Base-by-base conservation (phyloP, 2,888 invertebrate genomes). In the Athalia rosae region DNA sequence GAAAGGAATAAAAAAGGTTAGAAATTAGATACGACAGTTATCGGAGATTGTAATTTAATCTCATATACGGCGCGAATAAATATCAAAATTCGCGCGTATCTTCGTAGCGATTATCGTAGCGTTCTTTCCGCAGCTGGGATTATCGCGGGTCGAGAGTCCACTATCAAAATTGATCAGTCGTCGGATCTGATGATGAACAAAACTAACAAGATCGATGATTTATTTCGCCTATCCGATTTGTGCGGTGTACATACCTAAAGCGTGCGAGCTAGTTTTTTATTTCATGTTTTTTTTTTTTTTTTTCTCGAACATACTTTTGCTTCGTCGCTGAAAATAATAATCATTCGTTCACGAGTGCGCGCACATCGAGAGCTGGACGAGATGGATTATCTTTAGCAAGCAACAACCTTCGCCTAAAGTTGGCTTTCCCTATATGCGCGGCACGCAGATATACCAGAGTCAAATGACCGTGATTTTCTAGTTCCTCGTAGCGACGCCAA, bases 401-500 rank as follows among this genome's bases (percentile, higher is more conserved):
- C 71, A 58, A 13, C 71, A 56, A 71, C 71, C 71, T 71, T 71
- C 71, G 71, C 71, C 71, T 45, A 58, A 71, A 71, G 71, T 71
- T 71, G 71, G 71, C 71, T 71, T 71, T 71, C 56, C 56, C 45
- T 58, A 43, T 58, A 71, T 71, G 45, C 45, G 7, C 71, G 45
- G 5, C 67, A 28, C 41, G 48, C 47, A 6, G 56, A 13, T 71
- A 11, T 53, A 67, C 43, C 43, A 71, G 28, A 28, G 28, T 28
- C 28, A 28, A 28, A 71, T 71, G 71, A 71, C 71, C 71, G 58
- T 71, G 71, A 71, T 71, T 71, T 9, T 5, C 56, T 71, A 71
- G n/a, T 71, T 71, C 71, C 71, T 71, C 43, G 56, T 71, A 58
- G 71, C 71, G 56, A 71, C 71, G 71, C 71, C 71, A 71, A 71